Evolutionary conservation across 2,888 invertebrate genomes (phyloP).

Genomic region (Eumacrocentrus americanus): DNA sequence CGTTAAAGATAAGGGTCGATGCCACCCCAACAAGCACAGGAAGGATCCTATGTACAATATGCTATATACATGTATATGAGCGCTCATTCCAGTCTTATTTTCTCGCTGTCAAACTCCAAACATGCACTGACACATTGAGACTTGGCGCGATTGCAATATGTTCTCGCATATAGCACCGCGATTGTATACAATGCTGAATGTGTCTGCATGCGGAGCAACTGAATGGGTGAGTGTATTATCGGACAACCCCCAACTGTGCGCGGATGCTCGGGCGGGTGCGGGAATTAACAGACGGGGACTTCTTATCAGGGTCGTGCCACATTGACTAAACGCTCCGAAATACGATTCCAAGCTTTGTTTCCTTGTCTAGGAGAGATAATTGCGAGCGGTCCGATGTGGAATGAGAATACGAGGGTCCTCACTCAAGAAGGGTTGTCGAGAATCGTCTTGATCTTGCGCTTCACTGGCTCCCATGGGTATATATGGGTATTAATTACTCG

Average conservation of each 20-base stretch:
- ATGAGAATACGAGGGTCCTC: not conserved
- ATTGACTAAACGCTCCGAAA: constrained; percentile 54
- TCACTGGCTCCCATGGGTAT: constrained; percentile 15
- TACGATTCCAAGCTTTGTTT: constrained; percentile 53
- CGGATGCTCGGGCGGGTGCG: constrained; percentile 21
- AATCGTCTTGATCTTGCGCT: constrained; percentile 35
- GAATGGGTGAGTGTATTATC: constrained; percentile 20
- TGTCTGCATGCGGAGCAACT: constrained; percentile 9
- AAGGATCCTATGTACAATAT: no score
- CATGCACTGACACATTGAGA: constrained; percentile 7
- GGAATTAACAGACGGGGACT: constrained; percentile 31
- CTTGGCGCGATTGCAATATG: constrained; percentile 18
- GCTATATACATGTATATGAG: constrained; percentile 11
- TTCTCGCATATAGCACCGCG: constrained; percentile 1
- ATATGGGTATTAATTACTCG: constrained; percentile 36
- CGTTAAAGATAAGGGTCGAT: constrained; percentile 54
- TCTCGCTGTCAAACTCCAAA: constrained; percentile 8
- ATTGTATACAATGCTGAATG: constrained; percentile 11
- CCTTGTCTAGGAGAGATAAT: constrained; percentile 48
- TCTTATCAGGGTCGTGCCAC: constrained; percentile 51
- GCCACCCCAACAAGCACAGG: constrained; percentile 31
- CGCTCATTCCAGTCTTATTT: constrained; percentile 10
- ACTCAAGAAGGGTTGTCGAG: constrained; percentile 18
- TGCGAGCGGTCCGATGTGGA: constrained; percentile 32
- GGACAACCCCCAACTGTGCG: constrained; percentile 18